Evolutionary conservation across 2,888 invertebrate species (phyloP).

Genomic region (Lithophane semibrunnea): DNA sequence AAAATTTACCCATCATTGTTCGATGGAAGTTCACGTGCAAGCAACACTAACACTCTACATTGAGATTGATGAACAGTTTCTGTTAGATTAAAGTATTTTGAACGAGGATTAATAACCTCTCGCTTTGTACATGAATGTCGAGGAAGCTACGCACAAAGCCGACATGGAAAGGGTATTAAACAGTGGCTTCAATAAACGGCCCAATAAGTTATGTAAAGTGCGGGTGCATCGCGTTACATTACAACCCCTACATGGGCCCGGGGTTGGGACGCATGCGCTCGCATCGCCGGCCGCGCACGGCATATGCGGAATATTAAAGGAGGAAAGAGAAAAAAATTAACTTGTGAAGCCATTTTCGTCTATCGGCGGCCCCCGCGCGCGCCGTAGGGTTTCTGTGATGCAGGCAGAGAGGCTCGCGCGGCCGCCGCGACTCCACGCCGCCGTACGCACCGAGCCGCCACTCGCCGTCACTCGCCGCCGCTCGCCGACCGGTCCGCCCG

Average conservation of each 20-base stretch:
- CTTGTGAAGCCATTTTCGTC: slow-evolving; percentile 91
- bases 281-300: slow-evolving; percentile 87
- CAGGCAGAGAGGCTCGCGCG: slow-evolving; percentile 86
- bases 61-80: slow-evolving; percentile 83
- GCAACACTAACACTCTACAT: slow-evolving; percentile 69
- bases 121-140: slow-evolving; percentile 72
- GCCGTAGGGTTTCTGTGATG: slow-evolving; percentile 83
- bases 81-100: slow-evolving; percentile 79
- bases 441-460: slow-evolving; percentile 42
- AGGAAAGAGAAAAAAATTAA: slow-evolving; percentile 91
- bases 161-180: slow-evolving; percentile 89
- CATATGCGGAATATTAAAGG: slow-evolving; percentile 91
- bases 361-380: slow-evolving; percentile 87
- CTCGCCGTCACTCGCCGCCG: slow-evolving; percentile 61
- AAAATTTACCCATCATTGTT: slow-evolving; percentile 49
- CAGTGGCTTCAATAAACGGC: slow-evolving; percentile 88
- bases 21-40: slow-evolving; percentile 60
- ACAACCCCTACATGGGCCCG: slow-evolving; percentile 84
- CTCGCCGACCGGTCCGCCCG: slow-evolving; percentile 77
- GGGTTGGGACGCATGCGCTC: slow-evolving; percentile 88
- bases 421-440: slow-evolving; percentile 80
- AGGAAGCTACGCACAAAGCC: slow-evolving; percentile 86
- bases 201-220: slow-evolving; percentile 90
- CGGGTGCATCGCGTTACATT: slow-evolving; percentile 89
- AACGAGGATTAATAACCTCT: slow-evolving; percentile 85